These are phyloP conservation scores for Adoxophyes honmai DNA, from an alignment of 1,140 invertebrate genomes.

Conservation along the genomic window DNA sequence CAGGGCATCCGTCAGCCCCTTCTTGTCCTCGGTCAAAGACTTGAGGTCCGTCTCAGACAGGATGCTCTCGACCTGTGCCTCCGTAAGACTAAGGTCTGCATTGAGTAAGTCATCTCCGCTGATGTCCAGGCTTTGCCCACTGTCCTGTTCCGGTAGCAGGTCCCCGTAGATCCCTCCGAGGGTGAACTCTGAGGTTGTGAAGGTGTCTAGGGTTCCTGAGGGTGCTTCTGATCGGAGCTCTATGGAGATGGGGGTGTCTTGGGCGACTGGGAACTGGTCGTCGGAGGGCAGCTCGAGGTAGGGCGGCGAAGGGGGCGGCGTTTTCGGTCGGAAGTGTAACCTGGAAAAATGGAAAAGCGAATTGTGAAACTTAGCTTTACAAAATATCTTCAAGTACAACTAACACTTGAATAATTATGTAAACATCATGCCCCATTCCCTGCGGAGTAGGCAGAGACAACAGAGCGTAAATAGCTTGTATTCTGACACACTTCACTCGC, in stretches of 20 bases:
- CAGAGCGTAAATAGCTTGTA: too few species aligned
- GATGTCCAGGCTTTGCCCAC: slow-evolving; percentile 32
- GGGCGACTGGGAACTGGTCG: slow-evolving; percentile 63
- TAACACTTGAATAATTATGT: background rate
- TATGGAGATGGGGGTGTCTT: slow-evolving; percentile 78
- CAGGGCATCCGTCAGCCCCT: slow-evolving; percentile 9
- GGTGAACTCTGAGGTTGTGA: slow-evolving; percentile 72
- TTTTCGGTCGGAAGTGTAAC: slow-evolving; percentile 88
- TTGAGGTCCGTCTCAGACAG: slow-evolving; percentile 53
- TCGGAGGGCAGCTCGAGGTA: slow-evolving; percentile 46
- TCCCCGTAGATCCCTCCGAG: slow-evolving; percentile 64
- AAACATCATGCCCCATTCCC: too few species aligned
- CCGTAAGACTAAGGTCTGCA: slow-evolving; percentile 53
- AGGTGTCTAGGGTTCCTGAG: slow-evolving; percentile 61
- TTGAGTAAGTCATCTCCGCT: slow-evolving; percentile 42
- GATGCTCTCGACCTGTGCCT: slow-evolving; percentile 55
- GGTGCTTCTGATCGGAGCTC: slow-evolving; percentile 67
- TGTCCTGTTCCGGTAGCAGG: slow-evolving; percentile 36
- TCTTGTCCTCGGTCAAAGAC: slow-evolving; percentile 42
- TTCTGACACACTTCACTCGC: too few species aligned
- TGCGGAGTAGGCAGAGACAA: too few species aligned
- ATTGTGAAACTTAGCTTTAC: background rate
- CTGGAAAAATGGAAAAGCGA: slow-evolving; percentile 48
- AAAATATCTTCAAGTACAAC: too few species aligned
- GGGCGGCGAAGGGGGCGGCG: slow-evolving; percentile 67